These are phyloP conservation scores for Crocallis elinguaria DNA, from an alignment of 2,888 invertebrate species.

Conservation along the genomic window DNA sequence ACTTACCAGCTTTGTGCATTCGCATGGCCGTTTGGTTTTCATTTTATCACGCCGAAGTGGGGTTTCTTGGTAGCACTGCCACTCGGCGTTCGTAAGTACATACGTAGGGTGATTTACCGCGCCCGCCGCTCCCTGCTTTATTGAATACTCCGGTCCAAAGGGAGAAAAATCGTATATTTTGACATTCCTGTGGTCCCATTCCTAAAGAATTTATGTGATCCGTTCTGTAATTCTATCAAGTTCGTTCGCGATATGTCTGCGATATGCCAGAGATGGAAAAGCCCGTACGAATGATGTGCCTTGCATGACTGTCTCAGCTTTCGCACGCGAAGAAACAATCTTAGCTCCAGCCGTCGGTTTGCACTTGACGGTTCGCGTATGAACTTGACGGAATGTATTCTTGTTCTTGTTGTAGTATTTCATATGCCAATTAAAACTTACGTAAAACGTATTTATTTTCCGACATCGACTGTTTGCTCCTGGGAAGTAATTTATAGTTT, in stretches of 20 bases:
- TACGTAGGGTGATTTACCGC: conserved; percentile 71
- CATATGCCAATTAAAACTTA: too few species aligned
- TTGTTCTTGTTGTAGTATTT: too few species aligned
- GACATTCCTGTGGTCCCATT: conserved; percentile 55
- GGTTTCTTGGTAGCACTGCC: conserved; percentile 44
- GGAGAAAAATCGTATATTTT: conserved; percentile 80
- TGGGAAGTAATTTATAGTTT: conserved; percentile 18
- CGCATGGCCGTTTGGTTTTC: conserved; percentile 26
- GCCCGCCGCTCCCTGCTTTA: conserved; percentile 63
- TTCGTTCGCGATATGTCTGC: too few species aligned
- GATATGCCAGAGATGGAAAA: too few species aligned
- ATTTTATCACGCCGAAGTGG: conserved; percentile 20
- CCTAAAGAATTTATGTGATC: conserved; percentile 67
- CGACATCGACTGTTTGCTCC: not conserved
- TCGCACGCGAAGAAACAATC: too few species aligned
- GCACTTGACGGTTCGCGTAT: too few species aligned
- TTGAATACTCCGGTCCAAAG: conserved; percentile 73
- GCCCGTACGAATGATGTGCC: too few species aligned
- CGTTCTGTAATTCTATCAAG: too few species aligned
- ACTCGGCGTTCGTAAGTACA: conserved; percentile 54
- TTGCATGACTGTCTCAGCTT: too few species aligned
- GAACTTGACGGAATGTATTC: too few species aligned
- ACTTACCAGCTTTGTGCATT: conserved; percentile 26
- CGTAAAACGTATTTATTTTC: conserved; percentile 12
- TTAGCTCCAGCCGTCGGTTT: too few species aligned